Evolutionary conservation across 2,888 invertebrate genomes (phyloP), one percentile per base, ranked within the genome.

Genomic region (Allolobophora icterica): DNA sequence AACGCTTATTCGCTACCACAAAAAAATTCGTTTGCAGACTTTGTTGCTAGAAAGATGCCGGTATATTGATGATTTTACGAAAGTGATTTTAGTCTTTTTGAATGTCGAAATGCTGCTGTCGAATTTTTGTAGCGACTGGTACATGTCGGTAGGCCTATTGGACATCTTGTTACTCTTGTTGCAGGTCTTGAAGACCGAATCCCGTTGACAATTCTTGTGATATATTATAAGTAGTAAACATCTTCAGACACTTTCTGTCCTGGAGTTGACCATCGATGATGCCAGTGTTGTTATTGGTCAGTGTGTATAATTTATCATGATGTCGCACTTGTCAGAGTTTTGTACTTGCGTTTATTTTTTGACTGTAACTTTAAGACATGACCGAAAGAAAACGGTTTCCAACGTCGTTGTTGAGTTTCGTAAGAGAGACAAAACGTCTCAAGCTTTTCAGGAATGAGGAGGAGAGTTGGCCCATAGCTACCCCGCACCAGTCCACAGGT

Each of bases 101-200:
- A 71, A 71, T 71, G 71, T 71, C 13, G 71, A 71, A n/a, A 71
- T 71, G 71, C 71, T 71, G n/a, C 71, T 71, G 71, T 71, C n/a
- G 30, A 71, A n/a, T 30, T 71, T 3, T 71, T 71, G 30, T 71
- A 71, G 30, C 30, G 71, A 71, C 71, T 71, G 71, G 71, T n/a
- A n/a, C n/a, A n/a, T n/a, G n/a, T n/a, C n/a, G n/a, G n/a, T n/a
- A 52, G 42, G 13, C 42, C 1, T 17, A 24, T 52, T 52, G 71
- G 71, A n/a, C 71, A 71, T 71, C 71, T 71, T 71, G 71, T 71
- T n/a, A 71, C 71, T 71, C 71, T 71, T 71, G 71, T 71, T 71
- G 11, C 71, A n/a, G 71, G 71, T 71, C 71, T 30, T 71, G 30
- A n/a, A 71, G 71, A n/a, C 71, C n/a, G 71, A 71, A 71, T 71